Evolutionary conservation across 2,113 vertebrate species (phyloP).

Genomic region (Pseudorectes ferrugineus): DNA sequence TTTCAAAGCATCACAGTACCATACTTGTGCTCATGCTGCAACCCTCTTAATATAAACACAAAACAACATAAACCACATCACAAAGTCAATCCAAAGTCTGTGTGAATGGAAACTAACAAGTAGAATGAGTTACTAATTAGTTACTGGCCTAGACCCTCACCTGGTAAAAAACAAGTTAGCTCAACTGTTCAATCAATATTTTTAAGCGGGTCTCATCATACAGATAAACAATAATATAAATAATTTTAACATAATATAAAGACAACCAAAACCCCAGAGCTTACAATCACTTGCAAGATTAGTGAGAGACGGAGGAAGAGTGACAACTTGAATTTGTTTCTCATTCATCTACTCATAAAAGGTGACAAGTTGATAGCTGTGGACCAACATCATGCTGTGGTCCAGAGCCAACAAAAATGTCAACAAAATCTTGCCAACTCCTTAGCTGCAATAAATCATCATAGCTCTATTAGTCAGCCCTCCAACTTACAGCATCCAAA

Average conservation of each 20-base stretch:
- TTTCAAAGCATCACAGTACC: background rate
- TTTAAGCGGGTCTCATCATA: background rate
- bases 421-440: background rate
- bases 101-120: background rate
- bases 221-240: background rate
- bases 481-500: background rate
- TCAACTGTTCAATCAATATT: background rate
- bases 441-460: slow-evolving; percentile 25
- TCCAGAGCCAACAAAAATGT: slow-evolving; percentile 1
- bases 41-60: background rate
- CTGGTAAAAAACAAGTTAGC: background rate
- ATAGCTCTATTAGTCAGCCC: background rate
- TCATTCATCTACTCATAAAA: background rate
- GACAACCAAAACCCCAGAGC: background rate
- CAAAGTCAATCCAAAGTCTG: background rate
- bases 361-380: slow-evolving; percentile 16
- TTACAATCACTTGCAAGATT: background rate
- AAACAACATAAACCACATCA: background rate
- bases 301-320: background rate
- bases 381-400: background rate
- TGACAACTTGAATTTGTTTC: background rate
- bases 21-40: background rate
- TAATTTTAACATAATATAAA: background rate
- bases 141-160: background rate
- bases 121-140: background rate